Evolutionary conservation across 1,140 invertebrate genomes (phyloP), one percentile per base, ranked within the genome.

Genomic region (Cyclina sinensis): DNA sequence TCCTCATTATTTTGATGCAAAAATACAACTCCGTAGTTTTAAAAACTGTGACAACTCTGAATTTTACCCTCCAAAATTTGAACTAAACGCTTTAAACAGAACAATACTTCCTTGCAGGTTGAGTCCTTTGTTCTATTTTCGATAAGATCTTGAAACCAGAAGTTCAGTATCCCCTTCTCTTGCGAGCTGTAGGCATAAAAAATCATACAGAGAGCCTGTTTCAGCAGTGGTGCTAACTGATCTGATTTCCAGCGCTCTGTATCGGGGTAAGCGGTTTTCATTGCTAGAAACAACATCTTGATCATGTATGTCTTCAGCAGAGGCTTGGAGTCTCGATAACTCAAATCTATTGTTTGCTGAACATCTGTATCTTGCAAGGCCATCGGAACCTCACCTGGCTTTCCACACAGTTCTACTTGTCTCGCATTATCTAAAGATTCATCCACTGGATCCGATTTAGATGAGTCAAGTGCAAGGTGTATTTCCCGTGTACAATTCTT

Each of bases 121-220:
- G 80, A 82, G n/a, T 59, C 32, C 16, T 59, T 62, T 37, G 80
- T 82, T 27, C 80, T 21, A 35, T 82, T 82, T 82, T 68, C 80
- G 27, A 82, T 62, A 35, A 82, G 30, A 37, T 82, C 80, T 35
- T 82, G 80, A 30, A 82, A 82, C 80, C 80, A 82, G 37, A 82
- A 82, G 39, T 82, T 82, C 11, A 65, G 14, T 39, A 82, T 65
- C 3, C 80, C 80, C 59, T 82, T 82, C 46, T 82, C 57, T 32
- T 65, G 24, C 3, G 57, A 82, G 43, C 24, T 24, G 37, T 65
- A 43, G 14, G 80, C 80, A 32, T 65, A 82, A 65, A 65, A 82
- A 27, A 82, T 39, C 80, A 82, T 82, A 27, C 59, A 43, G 16
- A 82, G n/a, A n/a, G 80, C 80, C 80, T 43, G 37, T 39, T 65